Percentiles rank a stretch among this genome's conserved stretches.
phyloP scores from a whole-genome alignment of 2,797 vertebrate species.

The Catostomus latipinnis region DNA sequence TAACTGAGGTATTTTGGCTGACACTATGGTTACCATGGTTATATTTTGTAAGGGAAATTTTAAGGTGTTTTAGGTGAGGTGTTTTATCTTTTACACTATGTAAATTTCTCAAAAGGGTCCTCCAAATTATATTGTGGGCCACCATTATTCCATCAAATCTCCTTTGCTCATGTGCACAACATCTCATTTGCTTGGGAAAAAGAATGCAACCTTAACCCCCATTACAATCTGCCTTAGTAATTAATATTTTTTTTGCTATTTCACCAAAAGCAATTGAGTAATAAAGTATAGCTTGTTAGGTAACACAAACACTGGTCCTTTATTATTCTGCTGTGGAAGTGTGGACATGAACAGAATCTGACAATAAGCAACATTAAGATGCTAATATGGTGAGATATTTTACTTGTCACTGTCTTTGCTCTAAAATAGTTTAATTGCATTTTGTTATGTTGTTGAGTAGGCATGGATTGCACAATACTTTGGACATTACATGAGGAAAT shows the following conservation, averaged over 20 bases:
- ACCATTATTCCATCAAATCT: slow-evolving; percentile 79
- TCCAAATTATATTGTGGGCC: slow-evolving; percentile 67
- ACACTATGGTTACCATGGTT: slow-evolving; percentile 50
- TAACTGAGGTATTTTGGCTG: background rate
- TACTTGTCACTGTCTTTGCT: slow-evolving; percentile 67
- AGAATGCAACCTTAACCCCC: slow-evolving; percentile 80
- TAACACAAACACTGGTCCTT: slow-evolving; percentile 74
- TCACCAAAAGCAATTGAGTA: slow-evolving; percentile 82
- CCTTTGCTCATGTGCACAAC: slow-evolving; percentile 62
- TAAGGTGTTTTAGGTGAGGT: slow-evolving; percentile 59
- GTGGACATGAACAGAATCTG: slow-evolving; percentile 74
- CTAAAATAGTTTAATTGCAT: background rate
- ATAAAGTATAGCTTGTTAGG: slow-evolving; percentile 78
- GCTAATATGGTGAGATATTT: slow-evolving; percentile 74
- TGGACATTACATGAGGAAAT: background rate
- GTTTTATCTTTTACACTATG: slow-evolving; percentile 70
- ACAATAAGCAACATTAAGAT: slow-evolving; percentile 76
- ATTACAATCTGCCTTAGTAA: slow-evolving; percentile 78
- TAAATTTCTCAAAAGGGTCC: slow-evolving; percentile 63
- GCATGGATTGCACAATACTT: background rate
- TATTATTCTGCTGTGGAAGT: slow-evolving; percentile 77
- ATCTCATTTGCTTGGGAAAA: slow-evolving; percentile 80
- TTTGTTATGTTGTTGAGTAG: background rate
- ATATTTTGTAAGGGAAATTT: slow-evolving; percentile 40
- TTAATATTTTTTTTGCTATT: slow-evolving; percentile 85